These are phyloP conservation scores for Drosophila miranda DNA, from an alignment of 1,140 invertebrate species.

Conservation along the genomic window DNA sequence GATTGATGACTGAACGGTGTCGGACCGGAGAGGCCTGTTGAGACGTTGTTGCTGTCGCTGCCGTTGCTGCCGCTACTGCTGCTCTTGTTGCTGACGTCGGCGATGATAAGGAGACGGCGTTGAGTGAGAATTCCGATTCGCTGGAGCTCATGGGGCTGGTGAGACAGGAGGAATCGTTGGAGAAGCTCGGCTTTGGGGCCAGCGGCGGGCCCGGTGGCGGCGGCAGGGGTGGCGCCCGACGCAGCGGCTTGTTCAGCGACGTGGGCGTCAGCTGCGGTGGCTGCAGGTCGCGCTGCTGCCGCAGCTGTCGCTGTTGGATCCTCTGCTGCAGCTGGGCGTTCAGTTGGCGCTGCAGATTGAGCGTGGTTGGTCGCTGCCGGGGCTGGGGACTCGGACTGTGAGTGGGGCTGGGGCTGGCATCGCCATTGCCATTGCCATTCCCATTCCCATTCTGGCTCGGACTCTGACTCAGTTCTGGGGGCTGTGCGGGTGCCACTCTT, in stretches of 20 bases:
- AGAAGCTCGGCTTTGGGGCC: slow-evolving; percentile 46
- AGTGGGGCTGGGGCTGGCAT: slow-evolving; percentile 2
- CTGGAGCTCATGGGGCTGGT: slow-evolving; percentile 74
- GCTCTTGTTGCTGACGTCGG: slow-evolving; percentile 34
- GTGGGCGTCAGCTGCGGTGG: slow-evolving; percentile 60
- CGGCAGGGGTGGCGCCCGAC: slow-evolving; percentile 70
- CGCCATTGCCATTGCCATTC: slow-evolving; percentile 16
- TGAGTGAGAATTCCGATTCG: slow-evolving; percentile 77
- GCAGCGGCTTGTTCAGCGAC: slow-evolving; percentile 59
- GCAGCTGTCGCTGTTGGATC: slow-evolving; percentile 77
- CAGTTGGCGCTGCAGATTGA: slow-evolving; percentile 74
- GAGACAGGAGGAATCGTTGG: slow-evolving; percentile 72
- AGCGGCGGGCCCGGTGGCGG: slow-evolving; percentile 60
- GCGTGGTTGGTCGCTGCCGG: slow-evolving; percentile 83
- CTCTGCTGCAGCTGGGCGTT: slow-evolving; percentile 74
- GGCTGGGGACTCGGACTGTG: slow-evolving; percentile 35
- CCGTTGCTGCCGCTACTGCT: slow-evolving; percentile 41
- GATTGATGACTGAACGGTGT: slow-evolving; percentile 81
- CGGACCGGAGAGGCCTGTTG: slow-evolving; percentile 70
- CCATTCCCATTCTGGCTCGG: slow-evolving; percentile 17
- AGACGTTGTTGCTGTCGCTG: slow-evolving; percentile 41
- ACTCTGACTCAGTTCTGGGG: slow-evolving; percentile 23
- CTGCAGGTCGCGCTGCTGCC: slow-evolving; percentile 51
- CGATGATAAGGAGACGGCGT: slow-evolving; percentile 68
- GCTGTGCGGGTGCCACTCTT: slow-evolving; percentile 62